phyloP scores from a whole-genome alignment of 2,888 invertebrate genomes.

The Mythimna lalbum region DNA sequence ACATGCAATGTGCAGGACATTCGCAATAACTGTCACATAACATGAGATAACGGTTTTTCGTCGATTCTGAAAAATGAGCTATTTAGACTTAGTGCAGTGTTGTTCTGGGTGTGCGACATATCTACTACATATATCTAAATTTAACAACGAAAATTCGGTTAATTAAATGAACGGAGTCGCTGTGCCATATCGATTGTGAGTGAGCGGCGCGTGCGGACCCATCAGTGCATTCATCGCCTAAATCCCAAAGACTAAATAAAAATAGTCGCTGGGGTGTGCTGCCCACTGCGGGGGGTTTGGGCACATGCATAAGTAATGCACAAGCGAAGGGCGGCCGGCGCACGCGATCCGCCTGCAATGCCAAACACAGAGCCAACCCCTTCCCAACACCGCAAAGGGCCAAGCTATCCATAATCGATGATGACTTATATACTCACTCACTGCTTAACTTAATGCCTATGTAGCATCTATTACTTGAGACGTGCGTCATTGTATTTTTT shows the following conservation, averaged over 20 bases:
- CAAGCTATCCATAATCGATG: slow-evolving; percentile 82
- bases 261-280: slow-evolving; percentile 76
- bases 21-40: too few species aligned
- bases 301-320: slow-evolving; percentile 89
- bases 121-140: too few species aligned
- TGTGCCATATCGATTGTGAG: slow-evolving; percentile 74
- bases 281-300: slow-evolving; percentile 68
- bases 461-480: slow-evolving; percentile 53
- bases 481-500: slow-evolving; percentile 9
- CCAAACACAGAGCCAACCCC: slow-evolving; percentile 78
- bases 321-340: slow-evolving; percentile 83
- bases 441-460: slow-evolving; percentile 34
- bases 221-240: slow-evolving; percentile 80
- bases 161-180: slow-evolving; percentile 38
- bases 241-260: slow-evolving; percentile 85
- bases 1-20: background rate
- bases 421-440: slow-evolving; percentile 72
- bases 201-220: slow-evolving; percentile 77
- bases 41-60: too few species aligned
- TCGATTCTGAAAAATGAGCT: too few species aligned
- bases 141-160: slow-evolving; percentile 31
- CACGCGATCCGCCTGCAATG: slow-evolving; percentile 84
- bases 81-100: too few species aligned
- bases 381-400: slow-evolving; percentile 73
- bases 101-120: too few species aligned